A percentile compares a stretch with the other conserved stretches of the same genome.
Evolutionary conservation across 2,797 vertebrate species (phyloP).

Genomic region (Eulemur albifrons): DNA sequence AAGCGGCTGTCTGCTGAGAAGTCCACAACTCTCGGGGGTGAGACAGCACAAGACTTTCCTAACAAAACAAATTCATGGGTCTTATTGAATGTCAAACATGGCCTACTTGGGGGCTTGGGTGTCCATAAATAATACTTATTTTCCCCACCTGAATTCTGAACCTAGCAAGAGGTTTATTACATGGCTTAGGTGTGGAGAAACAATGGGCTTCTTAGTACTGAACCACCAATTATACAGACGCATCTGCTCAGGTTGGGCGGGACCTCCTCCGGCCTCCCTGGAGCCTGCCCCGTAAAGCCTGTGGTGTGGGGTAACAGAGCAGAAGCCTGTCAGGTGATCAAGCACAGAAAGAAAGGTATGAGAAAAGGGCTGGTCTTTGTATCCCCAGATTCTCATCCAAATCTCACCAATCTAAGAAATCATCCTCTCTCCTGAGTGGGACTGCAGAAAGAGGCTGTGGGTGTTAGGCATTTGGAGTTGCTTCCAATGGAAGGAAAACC

Average conservation of each 20-base stretch:
- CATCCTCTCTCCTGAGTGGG: fast-evolving
- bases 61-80: neutral
- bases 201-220: neutral
- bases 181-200: neutral
- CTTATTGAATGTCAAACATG: neutral
- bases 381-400: neutral
- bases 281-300: too few relatives aligned
- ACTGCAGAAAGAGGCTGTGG: neutral
- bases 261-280: fast-evolving
- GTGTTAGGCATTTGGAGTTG: neutral
- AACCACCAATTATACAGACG: neutral
- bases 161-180: neutral
- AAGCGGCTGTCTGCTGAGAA: neutral
- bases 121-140: neutral
- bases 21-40: neutral
- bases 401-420: neutral
- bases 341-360: neutral
- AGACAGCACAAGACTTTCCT: neutral
- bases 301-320: neutral
- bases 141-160: neutral
- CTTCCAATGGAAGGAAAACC: neutral
- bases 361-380: neutral
- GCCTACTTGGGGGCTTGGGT: neutral
- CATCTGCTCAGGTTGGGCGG: neutral
- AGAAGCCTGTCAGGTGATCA: neutral